Conservation (phyloP, 2,113 vertebrate genomes). For the Anolis carolinensis region DNA sequence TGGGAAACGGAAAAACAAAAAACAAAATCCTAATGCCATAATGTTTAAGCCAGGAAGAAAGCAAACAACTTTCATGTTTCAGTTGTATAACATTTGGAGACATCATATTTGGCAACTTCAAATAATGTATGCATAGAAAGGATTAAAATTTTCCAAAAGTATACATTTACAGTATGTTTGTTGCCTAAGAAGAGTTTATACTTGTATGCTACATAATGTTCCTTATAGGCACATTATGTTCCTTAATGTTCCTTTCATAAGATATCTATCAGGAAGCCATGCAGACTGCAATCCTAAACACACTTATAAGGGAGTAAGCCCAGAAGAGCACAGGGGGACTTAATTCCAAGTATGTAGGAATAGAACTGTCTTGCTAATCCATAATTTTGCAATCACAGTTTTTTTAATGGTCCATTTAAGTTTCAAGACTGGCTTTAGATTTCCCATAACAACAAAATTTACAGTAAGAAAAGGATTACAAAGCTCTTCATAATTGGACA, state of each 20-base stretch:
- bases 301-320: background rate
- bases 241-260: too few species aligned
- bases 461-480: conserved; percentile 33
- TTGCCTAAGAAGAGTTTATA: background rate
- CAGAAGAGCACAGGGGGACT: background rate
- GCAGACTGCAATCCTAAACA: background rate
- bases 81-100: too few species aligned
- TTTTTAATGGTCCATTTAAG: conserved; percentile 10
- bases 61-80: too few species aligned
- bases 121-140: background rate
- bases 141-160: too few species aligned
- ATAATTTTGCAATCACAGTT: background rate
- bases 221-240: too few species aligned
- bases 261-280: background rate
- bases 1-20: background rate
- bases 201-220: background rate
- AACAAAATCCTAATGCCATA: background rate
- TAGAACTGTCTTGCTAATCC: background rate
- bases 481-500: conserved; percentile 24
- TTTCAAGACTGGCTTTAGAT: background rate
- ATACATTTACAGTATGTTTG: background rate
- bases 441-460: background rate
- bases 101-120: background rate
- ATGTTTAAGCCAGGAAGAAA: background rate
- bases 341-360: background rate